Evolutionary conservation across 2,113 vertebrate genomes (phyloP), one percentile per base, ranked within the genome.

Genomic region (Circaetus gallicus): DNA sequence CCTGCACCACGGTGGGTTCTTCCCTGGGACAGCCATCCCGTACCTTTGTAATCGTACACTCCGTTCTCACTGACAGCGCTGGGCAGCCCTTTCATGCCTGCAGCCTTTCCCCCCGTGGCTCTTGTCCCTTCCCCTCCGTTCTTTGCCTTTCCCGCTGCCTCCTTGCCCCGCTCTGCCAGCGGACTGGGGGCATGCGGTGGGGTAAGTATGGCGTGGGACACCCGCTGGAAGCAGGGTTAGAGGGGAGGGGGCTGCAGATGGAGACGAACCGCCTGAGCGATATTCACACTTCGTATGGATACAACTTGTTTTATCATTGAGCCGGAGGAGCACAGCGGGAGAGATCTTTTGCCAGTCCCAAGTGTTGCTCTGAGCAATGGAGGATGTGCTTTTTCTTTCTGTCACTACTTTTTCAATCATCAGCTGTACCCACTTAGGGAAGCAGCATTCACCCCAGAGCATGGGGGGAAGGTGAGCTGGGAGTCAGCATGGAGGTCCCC

Each of bases 181-280:
- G 2, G 52, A 21, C 11, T 0, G 3, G n/a, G 49, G 49, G 3
- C 21, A 7, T 1, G 3, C 2, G 3, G 38, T 10, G 10, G 34
- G 38, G 28, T 40, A 2, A 11, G 31, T 8, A 2, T 2, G 7
- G 11, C 0, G 6, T 59, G 43, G 38, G 43, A 40, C 16, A 3
- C 16, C 31, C 10, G 9, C n/a, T n/a, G 36, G 34, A 11, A 32
- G 47, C 19, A 13, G 26, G 47, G 38, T 10, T 14, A 36, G 59
- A 47, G n/a, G 42, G 36, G 16, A 43, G 9, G 40, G 31, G 26
- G 26, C 31, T 4, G 5, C 1, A 5, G 36, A 9, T 19, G 74
- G 81, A 56, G 32, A 18, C 0, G 3, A 49, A 11, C 25, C 0
- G 0, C 40, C 26, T 13, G n/a, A n/a, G 59, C 2, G 2, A 7